phyloP scores from a whole-genome alignment of 2,113 vertebrate species.

The Cottus gobio region DNA sequence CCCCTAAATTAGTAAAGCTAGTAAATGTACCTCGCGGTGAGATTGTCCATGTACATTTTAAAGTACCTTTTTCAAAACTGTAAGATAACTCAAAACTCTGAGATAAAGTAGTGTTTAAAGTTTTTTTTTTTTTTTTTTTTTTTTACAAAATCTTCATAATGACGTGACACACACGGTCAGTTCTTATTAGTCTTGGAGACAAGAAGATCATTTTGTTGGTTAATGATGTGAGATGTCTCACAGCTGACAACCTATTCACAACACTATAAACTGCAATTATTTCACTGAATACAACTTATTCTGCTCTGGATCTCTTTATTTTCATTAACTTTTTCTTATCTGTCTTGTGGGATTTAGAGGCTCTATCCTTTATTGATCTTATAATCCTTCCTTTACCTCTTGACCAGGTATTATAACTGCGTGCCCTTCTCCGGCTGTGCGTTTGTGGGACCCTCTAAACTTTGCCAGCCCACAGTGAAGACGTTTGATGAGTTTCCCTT shows the following conservation, averaged over 20 bases:
- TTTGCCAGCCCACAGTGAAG: constrained; percentile 89
- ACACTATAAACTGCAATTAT: background rate
- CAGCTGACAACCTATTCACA: background rate
- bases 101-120: background rate
- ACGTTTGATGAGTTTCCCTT: constrained; percentile 95
- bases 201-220: background rate
- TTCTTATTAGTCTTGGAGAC: background rate
- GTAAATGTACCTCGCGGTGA: background rate
- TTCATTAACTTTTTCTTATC: background rate
- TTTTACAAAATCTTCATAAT: background rate
- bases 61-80: background rate
- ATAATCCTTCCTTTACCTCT: background rate
- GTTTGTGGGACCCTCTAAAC: constrained; percentile 86
- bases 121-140: no score
- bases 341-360: background rate
- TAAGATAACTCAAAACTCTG: no score
- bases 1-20: background rate
- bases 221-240: background rate
- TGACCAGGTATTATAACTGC: constrained; percentile 95
- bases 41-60: no score
- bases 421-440: constrained; percentile 92
- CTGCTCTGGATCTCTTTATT: background rate
- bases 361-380: background rate
- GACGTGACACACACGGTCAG: background rate
- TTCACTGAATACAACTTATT: background rate